Evolutionary conservation across 1,140 invertebrate genomes (phyloP).

Genomic region (Reticulitermes speratus): DNA sequence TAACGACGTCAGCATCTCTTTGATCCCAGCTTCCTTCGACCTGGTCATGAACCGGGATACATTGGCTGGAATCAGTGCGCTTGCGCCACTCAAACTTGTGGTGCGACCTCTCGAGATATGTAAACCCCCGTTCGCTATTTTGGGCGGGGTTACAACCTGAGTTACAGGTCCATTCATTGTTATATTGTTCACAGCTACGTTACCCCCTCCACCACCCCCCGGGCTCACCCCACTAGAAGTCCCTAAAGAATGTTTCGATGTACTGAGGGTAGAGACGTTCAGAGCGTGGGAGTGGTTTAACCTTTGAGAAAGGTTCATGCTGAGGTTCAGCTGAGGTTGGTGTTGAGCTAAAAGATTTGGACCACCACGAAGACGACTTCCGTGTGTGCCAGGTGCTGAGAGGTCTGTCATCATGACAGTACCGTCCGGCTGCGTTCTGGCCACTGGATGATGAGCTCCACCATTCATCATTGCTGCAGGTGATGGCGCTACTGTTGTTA

Average conservation of each 20-base stretch:
- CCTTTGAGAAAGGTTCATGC: not conserved
- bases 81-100: conserved; percentile 52
- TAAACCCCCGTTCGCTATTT: conserved; percentile 43
- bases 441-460: too few species aligned
- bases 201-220: conserved; percentile 39
- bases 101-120: conserved; percentile 42
- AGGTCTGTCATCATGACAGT: conserved; percentile 19
- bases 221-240: conserved; percentile 55
- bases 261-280: conserved; percentile 66
- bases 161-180: not conserved
- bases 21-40: conserved; percentile 60
- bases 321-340: not conserved
- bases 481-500: conserved; percentile 47
- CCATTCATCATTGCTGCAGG: conserved; percentile 22
- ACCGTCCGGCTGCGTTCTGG: conserved; percentile 24
- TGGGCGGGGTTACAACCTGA: conserved; percentile 30
- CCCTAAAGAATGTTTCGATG: conserved; percentile 71
- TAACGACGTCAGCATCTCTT: conserved; percentile 81
- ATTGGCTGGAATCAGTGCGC: conserved; percentile 46
- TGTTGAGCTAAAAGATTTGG: not conserved
- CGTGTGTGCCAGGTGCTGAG: not conserved
- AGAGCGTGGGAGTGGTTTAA: conserved; percentile 53
- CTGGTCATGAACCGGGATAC: conserved; percentile 48
- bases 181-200: conserved; percentile 8
- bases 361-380: conserved; percentile 14